Conservation (phyloP, 2,888 invertebrate genomes). For the Mechanitis messenoides region DNA sequence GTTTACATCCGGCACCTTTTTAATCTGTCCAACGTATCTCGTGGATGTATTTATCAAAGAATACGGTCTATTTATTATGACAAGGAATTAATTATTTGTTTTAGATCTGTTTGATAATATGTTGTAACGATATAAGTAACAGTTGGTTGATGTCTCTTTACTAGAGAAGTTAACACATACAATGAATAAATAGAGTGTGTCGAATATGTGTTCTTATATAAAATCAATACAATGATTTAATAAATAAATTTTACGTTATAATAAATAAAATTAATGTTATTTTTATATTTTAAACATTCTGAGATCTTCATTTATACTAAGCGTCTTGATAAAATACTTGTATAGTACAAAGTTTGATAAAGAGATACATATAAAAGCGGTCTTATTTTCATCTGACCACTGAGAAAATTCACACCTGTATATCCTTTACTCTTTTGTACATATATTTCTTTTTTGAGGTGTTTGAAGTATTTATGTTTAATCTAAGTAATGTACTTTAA, state of each 20-base stretch:
- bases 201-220: no score
- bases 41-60: conserved; percentile 18
- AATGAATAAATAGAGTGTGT: no score
- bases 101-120: not conserved
- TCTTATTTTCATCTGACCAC: conserved; percentile 1
- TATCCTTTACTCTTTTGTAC: not conserved
- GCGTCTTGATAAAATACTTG: no score
- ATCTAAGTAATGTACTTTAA: not conserved
- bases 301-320: no score
- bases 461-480: not conserved
- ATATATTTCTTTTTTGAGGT: not conserved
- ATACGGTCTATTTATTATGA: conserved; percentile 7
- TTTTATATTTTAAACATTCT: no score
- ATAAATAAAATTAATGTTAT: no score
- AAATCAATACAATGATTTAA: no score
- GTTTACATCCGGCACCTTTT: conserved; percentile 20
- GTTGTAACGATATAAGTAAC: no score
- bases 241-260: no score
- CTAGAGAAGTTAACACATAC: no score
- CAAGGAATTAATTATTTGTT: not conserved
- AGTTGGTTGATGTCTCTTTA: no score
- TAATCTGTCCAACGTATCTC: conserved; percentile 23
- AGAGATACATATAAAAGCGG: not conserved
- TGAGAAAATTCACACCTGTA: conserved; percentile 6
- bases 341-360: not conserved